Conservation (phyloP, 2,113 vertebrate species). For the Clarias batrachus region DNA sequence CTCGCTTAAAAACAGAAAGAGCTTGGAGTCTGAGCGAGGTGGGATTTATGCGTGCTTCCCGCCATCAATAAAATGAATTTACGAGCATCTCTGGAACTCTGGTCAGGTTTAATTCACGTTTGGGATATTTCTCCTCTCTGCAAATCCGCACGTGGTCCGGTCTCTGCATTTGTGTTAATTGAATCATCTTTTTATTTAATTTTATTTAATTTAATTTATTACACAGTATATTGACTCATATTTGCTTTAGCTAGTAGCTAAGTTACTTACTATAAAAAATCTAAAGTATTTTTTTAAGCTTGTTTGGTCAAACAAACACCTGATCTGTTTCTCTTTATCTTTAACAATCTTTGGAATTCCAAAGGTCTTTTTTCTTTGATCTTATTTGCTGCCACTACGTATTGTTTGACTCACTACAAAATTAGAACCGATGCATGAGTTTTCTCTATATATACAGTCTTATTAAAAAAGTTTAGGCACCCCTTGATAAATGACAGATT, state of each 20-base stretch:
- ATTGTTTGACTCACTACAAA: no score
- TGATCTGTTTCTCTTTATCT: not conserved
- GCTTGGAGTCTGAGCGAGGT: not conserved
- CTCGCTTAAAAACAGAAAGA: not conserved
- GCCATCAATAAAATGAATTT: constrained; percentile 38
- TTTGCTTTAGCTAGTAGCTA: not conserved
- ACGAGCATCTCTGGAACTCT: constrained; percentile 22
- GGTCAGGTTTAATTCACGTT: constrained; percentile 1
- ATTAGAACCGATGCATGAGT: no score
- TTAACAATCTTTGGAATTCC: no score
- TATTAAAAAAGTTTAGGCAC: no score
- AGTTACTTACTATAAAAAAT: not conserved
- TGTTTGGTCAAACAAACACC: not conserved
- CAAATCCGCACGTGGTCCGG: not conserved
- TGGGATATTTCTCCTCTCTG: not conserved
- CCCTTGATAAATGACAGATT: no score
- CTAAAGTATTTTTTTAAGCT: not conserved
- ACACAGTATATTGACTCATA: not conserved
- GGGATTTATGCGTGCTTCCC: not conserved
- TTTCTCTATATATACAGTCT: no score
- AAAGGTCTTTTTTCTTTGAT: no score
- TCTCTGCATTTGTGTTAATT: constrained; percentile 6
- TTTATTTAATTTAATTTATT: not conserved
- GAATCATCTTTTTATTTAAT: not conserved
- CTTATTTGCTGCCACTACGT: no score